Evolutionary conservation across 2,797 vertebrate genomes (phyloP).

Genomic region (Clamator glandarius): DNA sequence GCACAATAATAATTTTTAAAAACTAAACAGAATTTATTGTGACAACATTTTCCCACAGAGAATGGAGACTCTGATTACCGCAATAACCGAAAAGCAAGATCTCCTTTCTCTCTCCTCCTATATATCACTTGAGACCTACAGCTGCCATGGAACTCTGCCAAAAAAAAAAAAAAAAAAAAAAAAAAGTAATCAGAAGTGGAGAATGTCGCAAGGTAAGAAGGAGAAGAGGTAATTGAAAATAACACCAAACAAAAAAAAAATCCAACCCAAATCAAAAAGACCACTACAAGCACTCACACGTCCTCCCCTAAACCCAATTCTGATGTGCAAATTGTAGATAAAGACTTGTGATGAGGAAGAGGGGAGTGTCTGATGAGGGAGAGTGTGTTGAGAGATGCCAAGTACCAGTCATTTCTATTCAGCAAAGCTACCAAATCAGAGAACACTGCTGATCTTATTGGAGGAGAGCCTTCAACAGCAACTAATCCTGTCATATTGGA

Average conservation of each 20-base stretch:
- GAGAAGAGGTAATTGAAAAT: background rate
- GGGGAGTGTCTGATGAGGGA: constrained; percentile 37
- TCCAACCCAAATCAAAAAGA: background rate
- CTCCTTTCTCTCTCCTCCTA: background rate
- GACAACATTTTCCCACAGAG: constrained; percentile 5
- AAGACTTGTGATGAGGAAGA: constrained; percentile 50
- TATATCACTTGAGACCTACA: background rate
- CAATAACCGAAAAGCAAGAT: constrained; percentile 13
- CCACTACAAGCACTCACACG: too few species aligned
- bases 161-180: too few species aligned
- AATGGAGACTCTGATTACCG: background rate
- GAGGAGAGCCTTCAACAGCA: constrained; percentile 71
- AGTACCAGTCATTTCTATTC: constrained; percentile 77
- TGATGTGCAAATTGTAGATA: constrained; percentile 59
- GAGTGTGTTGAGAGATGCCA: constrained; percentile 56
- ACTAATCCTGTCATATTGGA: constrained; percentile 75
- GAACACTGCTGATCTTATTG: constrained; percentile 75
- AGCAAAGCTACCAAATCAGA: constrained; percentile 78
- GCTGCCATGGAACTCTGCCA: background rate
- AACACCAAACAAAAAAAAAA: too few species aligned
- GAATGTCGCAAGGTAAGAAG: background rate
- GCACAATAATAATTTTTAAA: constrained; percentile 3
- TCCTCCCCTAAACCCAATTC: background rate
- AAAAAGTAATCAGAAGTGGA: background rate
- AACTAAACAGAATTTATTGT: background rate